These are phyloP conservation scores for Orcinus orca DNA, from an alignment of 2,113 vertebrate genomes.

Conservation along the genomic window DNA sequence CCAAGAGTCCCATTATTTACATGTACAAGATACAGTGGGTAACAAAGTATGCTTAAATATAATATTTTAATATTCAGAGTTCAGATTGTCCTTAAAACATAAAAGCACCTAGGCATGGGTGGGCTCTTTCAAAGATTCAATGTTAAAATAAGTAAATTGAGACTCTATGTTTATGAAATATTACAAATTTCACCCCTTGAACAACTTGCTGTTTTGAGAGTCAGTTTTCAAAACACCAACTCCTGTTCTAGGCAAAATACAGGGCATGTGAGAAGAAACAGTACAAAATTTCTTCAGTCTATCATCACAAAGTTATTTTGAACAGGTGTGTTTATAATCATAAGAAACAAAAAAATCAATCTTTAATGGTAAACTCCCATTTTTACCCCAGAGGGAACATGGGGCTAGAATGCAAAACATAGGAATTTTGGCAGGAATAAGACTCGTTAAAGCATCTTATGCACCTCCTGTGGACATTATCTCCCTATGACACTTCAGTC, in stretches of 20 bases:
- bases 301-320: conserved; percentile 75
- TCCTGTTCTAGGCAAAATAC: conserved; percentile 52
- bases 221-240: conserved; percentile 27
- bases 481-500: not conserved
- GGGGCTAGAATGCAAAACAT: conserved; percentile 77
- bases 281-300: conserved; percentile 60
- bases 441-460: conserved; percentile 49
- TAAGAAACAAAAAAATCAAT: conserved; percentile 81
- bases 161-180: not conserved
- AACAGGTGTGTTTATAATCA: conserved; percentile 80
- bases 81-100: not conserved
- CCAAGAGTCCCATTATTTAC: not conserved
- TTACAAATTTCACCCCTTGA: not conserved
- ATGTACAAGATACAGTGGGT: not conserved
- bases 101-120: not conserved
- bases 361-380: conserved; percentile 73
- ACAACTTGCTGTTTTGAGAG: not conserved
- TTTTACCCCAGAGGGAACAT: conserved; percentile 59
- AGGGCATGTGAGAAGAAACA: conserved; percentile 23
- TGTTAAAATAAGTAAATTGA: not conserved
- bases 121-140: not conserved
- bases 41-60: not conserved
- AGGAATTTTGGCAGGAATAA: conserved; percentile 66
- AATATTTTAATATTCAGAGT: conserved; percentile 1
- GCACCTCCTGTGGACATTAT: not conserved